Evolutionary conservation across 2,113 vertebrate species (phyloP), one percentile per base, ranked within the genome.

Genomic region (Alces alces): DNA sequence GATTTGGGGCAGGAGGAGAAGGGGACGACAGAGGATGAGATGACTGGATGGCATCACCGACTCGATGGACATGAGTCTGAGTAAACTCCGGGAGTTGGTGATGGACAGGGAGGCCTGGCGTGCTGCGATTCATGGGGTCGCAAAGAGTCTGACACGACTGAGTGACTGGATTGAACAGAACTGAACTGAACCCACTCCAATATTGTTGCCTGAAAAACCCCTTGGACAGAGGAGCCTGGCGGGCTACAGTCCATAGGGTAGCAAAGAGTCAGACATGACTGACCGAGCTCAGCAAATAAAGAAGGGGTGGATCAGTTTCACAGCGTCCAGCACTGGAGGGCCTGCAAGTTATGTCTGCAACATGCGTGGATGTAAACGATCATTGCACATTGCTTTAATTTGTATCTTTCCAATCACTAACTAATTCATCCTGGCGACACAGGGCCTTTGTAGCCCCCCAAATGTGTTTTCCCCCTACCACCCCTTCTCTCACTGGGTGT

Each of bases 61-160:
- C 28, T 15, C 1, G 0, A 7, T 61, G 60, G 28, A 33, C 2
- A 1, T 15, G 28, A 61, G 28, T 30, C 0, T 30, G 14, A 30
- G 28, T 61, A 3, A 61, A 30, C 14, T 61, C 60, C 0, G 0
- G 28, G 60, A 61, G 13, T 7, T 30, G 13, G 0, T 30, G 13
- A 61, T 30, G 28, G 7, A 33, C 3, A 64, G 61, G 6, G 15
- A 16, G 3, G 14, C 15, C 30, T 64, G 61, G 61, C 7, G 0
- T 33, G 61, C 3, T 64, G 7, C 0, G 0, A 33, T 33, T 33
- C 15, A 33, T 33, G 61, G 30, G 30, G 15, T 17, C 7, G 7
- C 30, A 64, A 33, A 64, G 61, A 64, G 61, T 33, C 0, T 3
- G 15, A 64, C 61, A 33, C 0, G 30, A 64, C 61, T 64, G 61